Percentiles rank a stretch among this genome's conserved stretches.
Evolutionary conservation across 1,140 invertebrate species (phyloP).

Genomic region (Piezodorus guildinii): DNA sequence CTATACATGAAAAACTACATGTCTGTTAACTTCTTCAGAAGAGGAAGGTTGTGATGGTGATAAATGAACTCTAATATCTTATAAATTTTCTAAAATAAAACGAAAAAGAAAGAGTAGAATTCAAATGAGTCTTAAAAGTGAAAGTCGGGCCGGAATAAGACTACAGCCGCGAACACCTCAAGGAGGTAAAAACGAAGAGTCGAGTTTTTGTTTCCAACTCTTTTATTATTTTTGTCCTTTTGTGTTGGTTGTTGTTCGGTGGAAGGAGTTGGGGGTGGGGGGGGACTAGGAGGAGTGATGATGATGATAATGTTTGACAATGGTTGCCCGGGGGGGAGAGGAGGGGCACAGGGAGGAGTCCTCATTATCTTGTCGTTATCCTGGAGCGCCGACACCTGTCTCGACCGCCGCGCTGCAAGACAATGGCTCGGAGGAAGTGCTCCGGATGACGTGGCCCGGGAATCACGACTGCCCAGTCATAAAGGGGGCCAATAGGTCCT

Average conservation of each 20-base stretch:
- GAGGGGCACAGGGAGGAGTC: neutral
- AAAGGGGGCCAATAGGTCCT: too few relatives aligned
- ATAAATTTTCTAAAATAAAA: too few relatives aligned
- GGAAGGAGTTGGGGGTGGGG: too few relatives aligned
- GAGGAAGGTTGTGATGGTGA: too few relatives aligned
- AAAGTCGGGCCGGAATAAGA: too few relatives aligned
- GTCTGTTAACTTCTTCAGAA: too few relatives aligned
- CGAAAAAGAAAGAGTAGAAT: too few relatives aligned
- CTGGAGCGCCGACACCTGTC: slow-evolving; percentile 1
- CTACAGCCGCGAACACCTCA: too few relatives aligned
- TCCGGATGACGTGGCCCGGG: neutral
- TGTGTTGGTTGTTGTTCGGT: neutral
- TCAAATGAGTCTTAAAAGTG: too few relatives aligned
- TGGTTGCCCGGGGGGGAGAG: slow-evolving; percentile 3
- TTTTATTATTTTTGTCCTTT: neutral
- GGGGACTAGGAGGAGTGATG: neutral
- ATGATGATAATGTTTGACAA: slow-evolving; percentile 9
- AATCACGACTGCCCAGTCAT: too few relatives aligned
- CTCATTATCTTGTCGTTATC: slow-evolving; percentile 12
- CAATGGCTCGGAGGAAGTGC: neutral
- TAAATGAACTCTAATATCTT: too few relatives aligned
- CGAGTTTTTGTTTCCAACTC: neutral
- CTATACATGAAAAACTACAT: too few relatives aligned
- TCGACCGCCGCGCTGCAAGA: neutral
- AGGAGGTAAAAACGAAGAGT: neutral